Conservation (phyloP, 2,888 invertebrate genomes). For the Leptarthrus brevirostris region DNA sequence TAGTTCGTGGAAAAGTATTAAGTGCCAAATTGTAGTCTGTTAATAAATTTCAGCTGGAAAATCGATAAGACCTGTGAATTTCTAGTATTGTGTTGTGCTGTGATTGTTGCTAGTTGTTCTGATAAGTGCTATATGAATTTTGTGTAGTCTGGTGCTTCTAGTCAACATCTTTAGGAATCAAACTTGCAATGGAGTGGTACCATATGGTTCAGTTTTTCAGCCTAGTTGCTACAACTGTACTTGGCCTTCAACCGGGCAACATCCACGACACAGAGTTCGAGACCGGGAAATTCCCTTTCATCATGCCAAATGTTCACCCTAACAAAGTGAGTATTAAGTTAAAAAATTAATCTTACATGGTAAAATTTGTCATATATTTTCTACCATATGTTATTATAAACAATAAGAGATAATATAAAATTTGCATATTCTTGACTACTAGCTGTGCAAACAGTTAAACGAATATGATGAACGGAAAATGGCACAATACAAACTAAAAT, state of each 20-base stretch:
- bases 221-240: slow-evolving; percentile 25
- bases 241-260: slow-evolving; percentile 22
- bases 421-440: no score
- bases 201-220: slow-evolving; percentile 52
- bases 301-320: slow-evolving; percentile 87
- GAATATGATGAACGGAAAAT: no score
- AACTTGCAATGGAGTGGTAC: slow-evolving; percentile 49
- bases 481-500: no score
- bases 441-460: no score
- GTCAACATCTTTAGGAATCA: no score
- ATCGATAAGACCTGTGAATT: slow-evolving; percentile 13
- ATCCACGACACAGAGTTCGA: slow-evolving; percentile 47
- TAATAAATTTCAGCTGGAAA: slow-evolving; percentile 6
- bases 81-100: not conserved
- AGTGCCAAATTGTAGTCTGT: slow-evolving; percentile 20
- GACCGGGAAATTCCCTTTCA: slow-evolving; percentile 73
- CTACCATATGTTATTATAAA: no score
- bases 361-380: no score
- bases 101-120: no score
- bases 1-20: not conserved
- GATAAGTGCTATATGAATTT: not conserved
- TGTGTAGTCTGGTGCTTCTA: not conserved
- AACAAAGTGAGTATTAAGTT: slow-evolving; percentile 81
- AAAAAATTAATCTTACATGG: no score
- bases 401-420: no score